Evolutionary conservation across 2,797 vertebrate genomes (phyloP), one percentile per base, ranked within the genome.

Genomic region (Periophthalmus magnuspinnatus): DNA sequence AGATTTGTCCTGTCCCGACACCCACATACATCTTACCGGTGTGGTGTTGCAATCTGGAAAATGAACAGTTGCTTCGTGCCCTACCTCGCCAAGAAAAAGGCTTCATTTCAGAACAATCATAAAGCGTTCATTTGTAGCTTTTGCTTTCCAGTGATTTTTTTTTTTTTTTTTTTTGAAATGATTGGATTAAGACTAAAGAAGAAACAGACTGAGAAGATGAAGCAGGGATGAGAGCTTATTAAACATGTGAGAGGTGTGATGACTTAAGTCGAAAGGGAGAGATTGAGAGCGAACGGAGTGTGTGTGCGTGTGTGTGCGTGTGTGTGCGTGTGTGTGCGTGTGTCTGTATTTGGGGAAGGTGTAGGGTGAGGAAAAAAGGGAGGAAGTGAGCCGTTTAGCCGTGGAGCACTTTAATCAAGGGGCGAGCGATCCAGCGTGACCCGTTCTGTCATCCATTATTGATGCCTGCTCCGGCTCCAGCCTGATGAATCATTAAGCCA

Each of bases 401-500:
- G 75, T 83, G 84, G 83, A 90, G 86, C 89, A 90, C 91, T 91
- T 91, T 91, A 92, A 92, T 92, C 90, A 92, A 88, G 86, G 89
- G 89, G 86, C 72, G 65, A 87, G 84, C 87, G 88, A 91, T 91
- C 89, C 87, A 88, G 85, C 88, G 85, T 90, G 91, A 89, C 90
- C 88, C 85, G 86, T 84, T 91, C 89, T 87, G 87, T 88, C 89
- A 91, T 92, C 89, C 86, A 91, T 91, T 92, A 92, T 92, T 92
- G 89, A 91, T 91, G 90, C 86, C 88, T 92, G 87, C 89, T 83
- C 85, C 80, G 86, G 85, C 85, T 78, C 81, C 59, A 61, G 84
- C 79, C 91, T 91, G 91, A 91, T 92, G 88, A 92, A 91, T 92
- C 90, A 92, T 92, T 92, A 91, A 92, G 90, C 88, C 81, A 90